Evolutionary conservation across 2,797 vertebrate genomes (phyloP), one percentile per base, ranked within the genome.

Genomic region (Trachops cirrhosus): DNA sequence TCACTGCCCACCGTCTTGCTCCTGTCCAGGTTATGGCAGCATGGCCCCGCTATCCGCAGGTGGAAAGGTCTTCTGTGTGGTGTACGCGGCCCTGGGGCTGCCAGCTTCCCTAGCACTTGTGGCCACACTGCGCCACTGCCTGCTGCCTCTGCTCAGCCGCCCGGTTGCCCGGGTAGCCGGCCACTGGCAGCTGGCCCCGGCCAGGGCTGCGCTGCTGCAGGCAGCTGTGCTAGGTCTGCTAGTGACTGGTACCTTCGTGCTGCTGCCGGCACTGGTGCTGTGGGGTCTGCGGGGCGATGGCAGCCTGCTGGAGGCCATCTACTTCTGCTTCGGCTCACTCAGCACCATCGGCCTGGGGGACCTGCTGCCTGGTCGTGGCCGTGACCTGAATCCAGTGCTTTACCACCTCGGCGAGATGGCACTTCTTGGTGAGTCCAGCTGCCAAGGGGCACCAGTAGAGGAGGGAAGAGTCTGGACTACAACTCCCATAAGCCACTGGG

Each of bases 271-370:
- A 6, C 74, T 98, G 64, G 86, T 98, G 75, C 98, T 99, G 86
- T 98, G 98, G 89, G 67, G 86, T 2, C 0, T 98, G 44, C 98
- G 98, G 96, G 96, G 86, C 0, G 75, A 96, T 87, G 98, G 98
- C 98, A 98, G 96, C 96, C 99, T 98, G 96, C 93, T 99, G 93
- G 98, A 99, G 52, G 98, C 99, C 0, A 77, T 99, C 10, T 99
- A 99, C 86, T 99, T 98, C 97, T 99, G 99, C 96, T 99, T 99
- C 10, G 91, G 99, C 62, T 99, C 98, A 0, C 98, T 99, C 79
- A 99, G 98, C 97, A 99, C 99, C 18, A 98, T 99, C 0, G 98
- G 99, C 9, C 95, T 99, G 70, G 99, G 98, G 32, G 98, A 98
- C 88, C 97, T 98, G 88, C 91, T 98, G 73, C 98, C 98, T 0